A percentile compares a stretch with the other conserved stretches of the same genome.
Evolutionary conservation across 2,797 vertebrate species (phyloP).

Genomic region (Epinephelus awoara): DNA sequence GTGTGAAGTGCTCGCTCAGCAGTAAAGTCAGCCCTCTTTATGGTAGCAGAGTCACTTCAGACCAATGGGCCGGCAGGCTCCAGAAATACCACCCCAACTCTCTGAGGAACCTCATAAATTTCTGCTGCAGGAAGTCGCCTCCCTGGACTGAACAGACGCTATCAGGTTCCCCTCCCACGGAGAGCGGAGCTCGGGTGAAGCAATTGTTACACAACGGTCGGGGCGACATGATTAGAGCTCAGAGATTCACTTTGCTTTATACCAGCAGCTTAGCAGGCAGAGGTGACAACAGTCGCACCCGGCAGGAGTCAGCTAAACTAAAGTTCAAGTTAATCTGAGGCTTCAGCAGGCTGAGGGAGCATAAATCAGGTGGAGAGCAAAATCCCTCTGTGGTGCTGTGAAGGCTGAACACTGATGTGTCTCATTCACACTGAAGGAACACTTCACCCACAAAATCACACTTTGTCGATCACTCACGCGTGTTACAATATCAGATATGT

Average conservation of each 20-base stretch:
- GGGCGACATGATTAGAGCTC: not conserved
- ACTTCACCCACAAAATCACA: no score
- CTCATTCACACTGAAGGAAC: no score
- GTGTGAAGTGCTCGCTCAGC: slow-evolving; percentile 70
- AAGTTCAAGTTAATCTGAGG: not conserved
- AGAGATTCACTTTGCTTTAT: not conserved
- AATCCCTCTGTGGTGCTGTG: no score
- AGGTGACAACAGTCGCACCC: not conserved
- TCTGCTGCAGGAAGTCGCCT: slow-evolving; percentile 49
- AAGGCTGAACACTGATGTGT: no score
- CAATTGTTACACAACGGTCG: slow-evolving; percentile 23
- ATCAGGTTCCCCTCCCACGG: slow-evolving; percentile 33
- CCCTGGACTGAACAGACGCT: not conserved
- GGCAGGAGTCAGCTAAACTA: not conserved
- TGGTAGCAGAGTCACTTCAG: slow-evolving; percentile 76
- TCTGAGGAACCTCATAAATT: slow-evolving; percentile 66
- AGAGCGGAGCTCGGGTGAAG: not conserved
- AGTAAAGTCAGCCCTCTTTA: slow-evolving; percentile 76
- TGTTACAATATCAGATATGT: no score
- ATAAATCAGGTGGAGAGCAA: not conserved
- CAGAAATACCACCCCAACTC: slow-evolving; percentile 81
- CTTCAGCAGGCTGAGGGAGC: not conserved
- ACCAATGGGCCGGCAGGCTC: slow-evolving; percentile 80
- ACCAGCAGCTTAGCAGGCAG: not conserved
- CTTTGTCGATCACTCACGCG: no score